phyloP scores from a whole-genome alignment of 2,888 invertebrate genomes.

The Philopedon plagiatum region DNA sequence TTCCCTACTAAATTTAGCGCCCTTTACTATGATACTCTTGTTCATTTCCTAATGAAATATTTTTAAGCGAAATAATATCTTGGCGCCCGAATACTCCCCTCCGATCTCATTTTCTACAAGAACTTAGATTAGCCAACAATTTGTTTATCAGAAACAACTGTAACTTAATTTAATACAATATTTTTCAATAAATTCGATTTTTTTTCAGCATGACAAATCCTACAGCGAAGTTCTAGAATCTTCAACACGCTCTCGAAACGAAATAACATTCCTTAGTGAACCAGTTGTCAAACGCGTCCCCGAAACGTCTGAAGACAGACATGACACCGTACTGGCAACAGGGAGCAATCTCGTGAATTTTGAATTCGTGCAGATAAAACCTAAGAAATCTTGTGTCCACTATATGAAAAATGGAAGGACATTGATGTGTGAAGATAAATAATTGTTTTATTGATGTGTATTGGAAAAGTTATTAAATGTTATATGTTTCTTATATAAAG shows the following conservation, averaged over 20 bases:
- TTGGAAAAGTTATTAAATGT: neutral
- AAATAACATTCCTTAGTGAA: constrained; percentile 33
- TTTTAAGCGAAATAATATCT: no score
- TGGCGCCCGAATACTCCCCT: no score
- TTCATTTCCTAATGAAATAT: no score
- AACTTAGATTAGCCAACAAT: no score
- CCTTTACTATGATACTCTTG: no score
- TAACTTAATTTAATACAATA: no score
- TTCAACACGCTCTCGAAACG: constrained; percentile 18
- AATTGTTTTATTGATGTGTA: neutral
- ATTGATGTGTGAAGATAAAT: constrained; percentile 14
- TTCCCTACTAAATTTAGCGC: no score
- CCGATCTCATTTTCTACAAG: no score
- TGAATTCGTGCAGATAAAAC: constrained; percentile 21
- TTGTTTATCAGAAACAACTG: no score
- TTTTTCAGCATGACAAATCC: constrained; percentile 30
- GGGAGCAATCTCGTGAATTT: neutral
- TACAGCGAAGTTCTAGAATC: constrained; percentile 29
- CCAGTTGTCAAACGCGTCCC: constrained; percentile 1
- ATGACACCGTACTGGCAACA: neutral
- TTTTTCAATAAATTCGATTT: neutral
- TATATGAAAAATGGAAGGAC: constrained; percentile 24
- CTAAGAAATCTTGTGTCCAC: constrained; percentile 8
- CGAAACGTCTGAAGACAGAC: constrained; percentile 1
- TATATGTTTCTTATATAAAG: neutral